Base-by-base conservation (phyloP, 2,797 vertebrate genomes). In the Anabacerthia variegaticeps region DNA sequence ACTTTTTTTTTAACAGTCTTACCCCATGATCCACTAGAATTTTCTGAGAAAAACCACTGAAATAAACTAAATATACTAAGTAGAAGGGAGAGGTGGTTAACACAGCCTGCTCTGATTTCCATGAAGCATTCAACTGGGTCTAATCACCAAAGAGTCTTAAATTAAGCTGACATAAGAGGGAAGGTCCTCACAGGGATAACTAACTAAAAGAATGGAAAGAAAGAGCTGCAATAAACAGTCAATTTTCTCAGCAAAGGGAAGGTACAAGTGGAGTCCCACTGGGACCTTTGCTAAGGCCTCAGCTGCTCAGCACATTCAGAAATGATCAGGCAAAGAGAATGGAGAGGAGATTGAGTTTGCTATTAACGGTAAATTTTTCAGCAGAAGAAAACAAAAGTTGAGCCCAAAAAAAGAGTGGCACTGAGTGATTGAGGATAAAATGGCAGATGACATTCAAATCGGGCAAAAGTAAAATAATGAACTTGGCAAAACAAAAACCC, bases 371-470 rank as follows among this genome's bases (percentile, higher is more conserved):
- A 91, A 82, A 41, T 30, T 81, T 81, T 92, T 83, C 68, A 71
- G 41, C 5, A 61, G 20, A 79, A 74, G 27, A 68, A 83, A 93
- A 18, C 36, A 88, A 27, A 39, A 80, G 44, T 12, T 54, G 68
- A 74, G 48, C 74, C 28, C 10, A 81, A 84, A 81, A 92, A 82
- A 14, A 58, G 51, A 34, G 22, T 41, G 52, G 43, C 65, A 67
- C 34, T 83, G 91, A 93, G 73, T 56, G 87, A 96, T 58, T 85
- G 82, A 54, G 54, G 10, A 43, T 65, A 61, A 92, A 93, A 92
- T 7, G 16, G 49, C 72, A 91, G 37, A 80, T 49, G 82, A 76
- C 55, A 12, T 87, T 76, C 22, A 61, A 94, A 85, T 54, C 10
- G 85, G 51, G 69, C 10, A 80, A 85, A 89, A n/a, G 23, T 12